A percentile compares a stretch with the other conserved stretches of the same genome.
phyloP scores from a whole-genome alignment of 1,140 invertebrate genomes.

The Calephelis virginiensis region DNA sequence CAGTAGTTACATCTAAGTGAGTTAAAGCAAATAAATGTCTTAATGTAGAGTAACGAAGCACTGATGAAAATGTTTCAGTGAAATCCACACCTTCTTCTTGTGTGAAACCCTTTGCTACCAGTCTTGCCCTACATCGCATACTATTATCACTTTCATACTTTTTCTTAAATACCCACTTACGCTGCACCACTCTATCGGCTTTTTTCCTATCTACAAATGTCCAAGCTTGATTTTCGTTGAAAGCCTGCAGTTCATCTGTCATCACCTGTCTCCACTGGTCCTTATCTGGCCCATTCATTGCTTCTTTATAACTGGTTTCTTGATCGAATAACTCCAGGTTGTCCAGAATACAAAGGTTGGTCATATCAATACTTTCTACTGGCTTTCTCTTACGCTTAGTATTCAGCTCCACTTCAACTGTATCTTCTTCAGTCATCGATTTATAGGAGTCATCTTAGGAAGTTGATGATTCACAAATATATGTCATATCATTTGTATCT shows the following conservation, averaged over 20 bases:
- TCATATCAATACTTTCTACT: conserved; percentile 23
- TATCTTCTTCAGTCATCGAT: conserved; percentile 10
- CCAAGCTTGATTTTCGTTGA: conserved; percentile 35
- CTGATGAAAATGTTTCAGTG: too few species aligned
- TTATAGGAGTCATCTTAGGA: conserved; percentile 20
- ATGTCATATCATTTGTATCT: conserved; percentile 19
- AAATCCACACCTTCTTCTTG: too few species aligned
- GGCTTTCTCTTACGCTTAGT: conserved; percentile 23
- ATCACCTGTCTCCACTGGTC: conserved; percentile 30
- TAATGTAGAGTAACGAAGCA: conserved; percentile 38
- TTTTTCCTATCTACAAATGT: conserved; percentile 21
- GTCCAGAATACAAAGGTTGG: conserved; percentile 26
- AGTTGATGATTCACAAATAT: conserved; percentile 18
- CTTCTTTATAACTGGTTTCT: conserved; percentile 26
- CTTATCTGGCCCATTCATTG: conserved; percentile 24
- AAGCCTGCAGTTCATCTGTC: conserved; percentile 33
- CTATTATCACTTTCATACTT: conserved; percentile 31
- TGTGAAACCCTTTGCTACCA: too few species aligned
- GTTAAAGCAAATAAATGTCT: conserved; percentile 31
- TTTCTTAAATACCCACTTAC: too few species aligned
- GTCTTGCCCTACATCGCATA: too few species aligned
- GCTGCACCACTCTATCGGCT: conserved; percentile 29
- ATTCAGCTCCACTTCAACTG: background rate
- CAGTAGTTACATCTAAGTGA: conserved; percentile 36
- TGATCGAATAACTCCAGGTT: conserved; percentile 19